Evolutionary conservation across 2,888 invertebrate species (phyloP), one percentile per base, ranked within the genome.

Genomic region (Patella pellucida): DNA sequence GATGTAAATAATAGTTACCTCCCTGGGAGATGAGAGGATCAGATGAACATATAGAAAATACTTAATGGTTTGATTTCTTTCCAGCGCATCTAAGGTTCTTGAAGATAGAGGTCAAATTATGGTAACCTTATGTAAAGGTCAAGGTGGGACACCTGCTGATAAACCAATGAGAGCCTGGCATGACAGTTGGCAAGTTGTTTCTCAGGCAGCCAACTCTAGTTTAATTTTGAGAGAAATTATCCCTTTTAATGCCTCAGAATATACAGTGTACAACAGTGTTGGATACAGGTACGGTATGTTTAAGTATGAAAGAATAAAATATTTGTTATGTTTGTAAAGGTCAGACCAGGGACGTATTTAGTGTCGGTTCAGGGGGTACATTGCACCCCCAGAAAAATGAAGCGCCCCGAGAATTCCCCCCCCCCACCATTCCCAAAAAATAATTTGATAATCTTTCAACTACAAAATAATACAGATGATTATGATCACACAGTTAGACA

Each of bases 151-250:
- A 15, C 86, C 90, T 71, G 86, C 89, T 50, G 93, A 93, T 80
- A 69, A 82, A 73, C 87, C 88, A 81, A 82, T 83, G 80, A 91
- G 92, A 82, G 89, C 88, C 14, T 93, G 92, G 92, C 91, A 91
- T 79, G 92, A 93, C 88, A 91, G 92, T 19, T 93, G 93, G 93
- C 92, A 93, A 88, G 86, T 89, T n/a, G 91, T 91, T 77, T 92
- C 92, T 86, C 92, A 93, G 92, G 93, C 93, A 73, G 92, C 93
- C 11, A 89, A 92, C 82, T 91, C 92, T 67, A 87, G 91, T 80
- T 90, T 93, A 72, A 80, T 92, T 77, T 85, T 93, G 54, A 84
- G 79, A 0, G 78, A 84, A n/a, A 86, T 92, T 14, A 84, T 90
- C 72, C 89, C 90, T 3, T 93, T 93, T 85, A 75, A 82, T 52